Evolutionary conservation across 2,888 invertebrate species (phyloP).

Genomic region (Gastracanthus pulcherrimus): DNA sequence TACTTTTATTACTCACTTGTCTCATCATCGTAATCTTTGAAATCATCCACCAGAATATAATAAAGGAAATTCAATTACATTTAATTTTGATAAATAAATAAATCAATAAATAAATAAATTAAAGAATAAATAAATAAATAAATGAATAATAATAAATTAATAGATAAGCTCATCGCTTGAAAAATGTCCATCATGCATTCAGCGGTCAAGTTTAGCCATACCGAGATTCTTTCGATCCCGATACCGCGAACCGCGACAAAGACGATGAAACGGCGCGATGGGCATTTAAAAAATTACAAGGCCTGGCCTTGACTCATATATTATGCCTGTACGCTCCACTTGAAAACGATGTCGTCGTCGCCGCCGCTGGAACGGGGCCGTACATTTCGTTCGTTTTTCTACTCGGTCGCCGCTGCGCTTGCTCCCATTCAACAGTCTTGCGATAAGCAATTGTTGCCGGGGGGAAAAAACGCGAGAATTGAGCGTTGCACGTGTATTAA

Average conservation of each 20-base stretch:
- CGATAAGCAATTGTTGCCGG: slow-evolving; percentile 31
- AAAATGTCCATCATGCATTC: too few relatives aligned
- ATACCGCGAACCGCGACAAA: not conserved
- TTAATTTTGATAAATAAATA: too few relatives aligned
- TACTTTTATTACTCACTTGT: too few relatives aligned
- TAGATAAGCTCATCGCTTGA: too few relatives aligned
- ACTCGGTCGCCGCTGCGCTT: not conserved
- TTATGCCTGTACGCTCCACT: slow-evolving; percentile 62
- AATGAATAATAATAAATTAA: too few relatives aligned
- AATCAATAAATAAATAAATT: too few relatives aligned
- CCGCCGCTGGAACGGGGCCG: slow-evolving; percentile 43
- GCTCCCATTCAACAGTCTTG: slow-evolving; percentile 12
- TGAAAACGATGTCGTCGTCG: slow-evolving; percentile 60
- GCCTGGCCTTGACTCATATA: slow-evolving; percentile 62
- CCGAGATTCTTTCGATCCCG: not conserved
- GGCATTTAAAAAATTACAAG: slow-evolving; percentile 55
- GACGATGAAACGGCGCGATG: slow-evolving; percentile 3
- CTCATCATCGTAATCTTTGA: too few relatives aligned
- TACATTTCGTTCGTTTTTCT: slow-evolving; percentile 53
- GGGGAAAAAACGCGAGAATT: slow-evolving; percentile 7
- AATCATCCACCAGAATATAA: too few relatives aligned
- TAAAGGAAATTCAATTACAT: too few relatives aligned
- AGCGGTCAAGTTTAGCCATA: too few relatives aligned
- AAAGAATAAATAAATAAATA: too few relatives aligned
- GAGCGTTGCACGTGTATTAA: not conserved